Conservation (phyloP, 2,113 vertebrate species). For the cat (Felis catus) region DNA sequence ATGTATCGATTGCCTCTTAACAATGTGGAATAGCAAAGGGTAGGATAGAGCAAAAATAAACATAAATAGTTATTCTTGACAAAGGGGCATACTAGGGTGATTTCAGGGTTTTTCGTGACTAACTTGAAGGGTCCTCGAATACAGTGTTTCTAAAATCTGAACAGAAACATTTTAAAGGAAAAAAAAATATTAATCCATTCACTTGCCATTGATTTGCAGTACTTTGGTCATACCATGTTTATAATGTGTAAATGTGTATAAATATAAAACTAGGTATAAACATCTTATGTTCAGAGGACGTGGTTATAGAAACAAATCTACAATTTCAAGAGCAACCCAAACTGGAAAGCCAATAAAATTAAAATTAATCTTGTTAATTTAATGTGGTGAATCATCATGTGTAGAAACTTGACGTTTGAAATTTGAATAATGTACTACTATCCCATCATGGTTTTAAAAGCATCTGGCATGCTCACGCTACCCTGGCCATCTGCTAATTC, state of each 20-base stretch:
- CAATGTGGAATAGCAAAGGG: not conserved
- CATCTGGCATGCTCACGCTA: not conserved
- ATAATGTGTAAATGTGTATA: not conserved
- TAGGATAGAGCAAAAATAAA: not conserved
- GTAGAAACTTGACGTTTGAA: conserved; percentile 6
- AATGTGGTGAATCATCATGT: conserved; percentile 3
- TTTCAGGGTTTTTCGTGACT: not conserved
- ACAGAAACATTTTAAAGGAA: not conserved
- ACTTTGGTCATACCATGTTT: not conserved
- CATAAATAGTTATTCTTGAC: not conserved
- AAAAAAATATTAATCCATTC: not conserved
- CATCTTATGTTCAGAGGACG: not conserved
- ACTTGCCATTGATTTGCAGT: not conserved
- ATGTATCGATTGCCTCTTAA: not conserved
- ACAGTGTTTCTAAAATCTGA: not conserved
- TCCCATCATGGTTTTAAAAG: not conserved
- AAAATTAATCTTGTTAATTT: not conserved
- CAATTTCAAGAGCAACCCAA: not conserved
- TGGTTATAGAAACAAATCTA: not conserved
- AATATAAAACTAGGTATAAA: not conserved
- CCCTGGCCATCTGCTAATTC: not conserved
- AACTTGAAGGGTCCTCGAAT: not conserved
- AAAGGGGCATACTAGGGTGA: not conserved
- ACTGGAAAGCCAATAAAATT: conserved; percentile 20
- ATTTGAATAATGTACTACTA: not conserved